A percentile compares a stretch with the other conserved stretches of the same genome.
These are phyloP conservation scores for Paradisaea rubra DNA, from an alignment of 2,113 vertebrate genomes.

Conservation along the genomic window DNA sequence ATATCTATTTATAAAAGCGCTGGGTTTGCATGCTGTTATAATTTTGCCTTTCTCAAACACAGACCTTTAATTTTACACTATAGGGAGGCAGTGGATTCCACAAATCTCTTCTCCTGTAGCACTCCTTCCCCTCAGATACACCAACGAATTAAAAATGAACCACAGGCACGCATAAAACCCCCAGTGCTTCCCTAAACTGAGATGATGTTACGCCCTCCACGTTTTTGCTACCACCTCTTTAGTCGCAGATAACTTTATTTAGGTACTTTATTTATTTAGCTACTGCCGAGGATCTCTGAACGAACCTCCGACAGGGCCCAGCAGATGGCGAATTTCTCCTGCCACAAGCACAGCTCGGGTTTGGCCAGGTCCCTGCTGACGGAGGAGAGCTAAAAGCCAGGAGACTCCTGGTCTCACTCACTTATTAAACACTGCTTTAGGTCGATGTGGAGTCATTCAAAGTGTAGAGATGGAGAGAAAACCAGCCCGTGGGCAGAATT, in stretches of 20 bases:
- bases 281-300: rapidly evolving
- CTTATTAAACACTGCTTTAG: background rate
- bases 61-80: background rate
- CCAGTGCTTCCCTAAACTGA: rapidly evolving
- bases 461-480: background rate
- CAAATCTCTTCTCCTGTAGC: rapidly evolving
- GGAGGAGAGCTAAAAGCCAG: background rate
- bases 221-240: rapidly evolving
- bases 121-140: background rate
- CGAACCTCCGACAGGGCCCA: background rate
- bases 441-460: background rate
- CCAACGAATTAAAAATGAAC: rapidly evolving
- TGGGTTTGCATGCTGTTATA: background rate
- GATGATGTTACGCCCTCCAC: rapidly evolving
- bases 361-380: rapidly evolving
- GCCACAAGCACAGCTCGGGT: background rate
- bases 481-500: background rate
- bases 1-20: background rate
- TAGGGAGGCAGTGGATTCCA: rapidly evolving
- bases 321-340: constrained; percentile 28
- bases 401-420: background rate
- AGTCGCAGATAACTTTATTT: background rate
- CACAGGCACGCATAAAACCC: rapidly evolving
- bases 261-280: too few relatives aligned
- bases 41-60: rapidly evolving